Percentiles rank a stretch among this genome's conserved stretches.
phyloP scores from a whole-genome alignment of 2,888 invertebrate genomes.

The Empis livida region DNA sequence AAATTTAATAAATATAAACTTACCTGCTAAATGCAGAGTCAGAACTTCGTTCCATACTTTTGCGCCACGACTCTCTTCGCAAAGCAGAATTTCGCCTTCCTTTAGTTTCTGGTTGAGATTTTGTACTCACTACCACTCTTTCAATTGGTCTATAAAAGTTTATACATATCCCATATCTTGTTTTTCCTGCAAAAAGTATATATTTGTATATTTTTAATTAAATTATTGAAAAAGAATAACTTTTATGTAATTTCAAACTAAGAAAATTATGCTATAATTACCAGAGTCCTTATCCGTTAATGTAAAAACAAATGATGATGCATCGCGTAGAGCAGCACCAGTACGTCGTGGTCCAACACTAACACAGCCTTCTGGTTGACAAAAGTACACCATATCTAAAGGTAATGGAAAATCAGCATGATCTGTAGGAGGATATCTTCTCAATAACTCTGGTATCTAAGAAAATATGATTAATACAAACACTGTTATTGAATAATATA shows the following conservation, averaged over 20 bases:
- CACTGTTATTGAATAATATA: conserved; percentile 3
- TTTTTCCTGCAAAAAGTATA: conserved; percentile 38
- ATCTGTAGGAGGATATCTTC: conserved; percentile 90
- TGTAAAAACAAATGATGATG: conserved; percentile 94
- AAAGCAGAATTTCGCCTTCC: conserved; percentile 41
- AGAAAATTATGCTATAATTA: neutral
- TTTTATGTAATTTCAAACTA: neutral
- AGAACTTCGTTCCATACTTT: conserved; percentile 83
- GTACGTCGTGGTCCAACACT: conserved; percentile 80
- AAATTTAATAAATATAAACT: conserved; percentile 20
- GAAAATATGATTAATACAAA: neutral
- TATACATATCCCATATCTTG: conserved; percentile 92
- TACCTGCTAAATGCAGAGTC: conserved; percentile 91
- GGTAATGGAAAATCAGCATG: conserved; percentile 96
- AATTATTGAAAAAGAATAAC: too few species aligned
- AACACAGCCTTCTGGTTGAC: conserved; percentile 97
- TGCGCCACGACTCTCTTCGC: conserved; percentile 78
- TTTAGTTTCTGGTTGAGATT: conserved; percentile 19
- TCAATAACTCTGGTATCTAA: conserved; percentile 83
- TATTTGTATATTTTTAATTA: neutral
- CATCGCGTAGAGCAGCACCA: conserved; percentile 59
- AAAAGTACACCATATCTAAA: conserved; percentile 97
- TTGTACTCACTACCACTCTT: conserved; percentile 16
- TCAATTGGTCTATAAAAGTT: conserved; percentile 63
- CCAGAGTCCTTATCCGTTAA: conserved; percentile 98